Evolutionary conservation across 2,113 vertebrate genomes (phyloP).

Genomic region (Mormoops blainvillei): DNA sequence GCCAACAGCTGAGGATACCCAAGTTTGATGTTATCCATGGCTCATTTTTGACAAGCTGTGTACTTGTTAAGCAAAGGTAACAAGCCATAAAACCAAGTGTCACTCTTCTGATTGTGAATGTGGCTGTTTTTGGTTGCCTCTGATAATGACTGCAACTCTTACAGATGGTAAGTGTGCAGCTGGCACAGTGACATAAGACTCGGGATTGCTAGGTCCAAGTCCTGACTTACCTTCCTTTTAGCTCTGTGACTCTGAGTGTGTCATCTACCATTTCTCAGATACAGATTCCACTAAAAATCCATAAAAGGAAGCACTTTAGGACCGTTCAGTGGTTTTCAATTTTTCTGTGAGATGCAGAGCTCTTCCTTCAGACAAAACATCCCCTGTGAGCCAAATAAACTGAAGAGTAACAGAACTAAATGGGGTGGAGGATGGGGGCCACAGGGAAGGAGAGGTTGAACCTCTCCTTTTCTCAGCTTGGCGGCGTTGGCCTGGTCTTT

Average conservation of each 20-base stretch:
- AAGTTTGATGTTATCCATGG: not conserved
- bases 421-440: accelerated
- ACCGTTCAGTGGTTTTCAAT: not conserved
- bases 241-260: not conserved
- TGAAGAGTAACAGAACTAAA: not conserved
- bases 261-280: not conserved
- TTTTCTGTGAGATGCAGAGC: not conserved
- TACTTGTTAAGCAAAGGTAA: not conserved
- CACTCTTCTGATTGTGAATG: not conserved
- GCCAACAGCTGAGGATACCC: not conserved
- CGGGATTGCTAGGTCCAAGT: not conserved
- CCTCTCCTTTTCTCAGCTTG: not conserved
- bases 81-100: not conserved
- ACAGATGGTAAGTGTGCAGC: too few species aligned
- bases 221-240: not conserved
- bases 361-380: not conserved
- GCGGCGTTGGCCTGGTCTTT: not conserved
- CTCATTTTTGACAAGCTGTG: not conserved
- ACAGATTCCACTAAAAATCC: not conserved
- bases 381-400: not conserved
- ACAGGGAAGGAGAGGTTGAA: not conserved
- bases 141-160: not conserved
- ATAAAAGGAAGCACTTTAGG: not conserved
- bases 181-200: not conserved
- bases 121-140: not conserved